Percentiles rank a stretch among this genome's conserved stretches.
phyloP scores from a whole-genome alignment of 2,797 vertebrate species.

The Acipenser ruthenus region DNA sequence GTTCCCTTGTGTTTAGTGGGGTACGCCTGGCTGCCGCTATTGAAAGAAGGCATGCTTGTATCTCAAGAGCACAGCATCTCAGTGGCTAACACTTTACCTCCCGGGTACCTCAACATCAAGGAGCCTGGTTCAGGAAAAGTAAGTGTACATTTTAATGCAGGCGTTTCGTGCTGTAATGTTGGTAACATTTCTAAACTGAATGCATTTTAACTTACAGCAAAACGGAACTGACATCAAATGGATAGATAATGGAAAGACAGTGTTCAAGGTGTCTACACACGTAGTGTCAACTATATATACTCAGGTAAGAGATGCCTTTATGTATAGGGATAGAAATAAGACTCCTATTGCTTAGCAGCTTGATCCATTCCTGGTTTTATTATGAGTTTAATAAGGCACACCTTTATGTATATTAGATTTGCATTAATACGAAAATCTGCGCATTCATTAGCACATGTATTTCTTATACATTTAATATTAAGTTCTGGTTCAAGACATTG shows the following conservation, averaged over 20 bases:
- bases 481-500: too few species aligned
- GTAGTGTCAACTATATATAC: constrained; percentile 92
- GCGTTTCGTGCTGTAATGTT: background rate
- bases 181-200: background rate
- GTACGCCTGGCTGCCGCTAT: constrained; percentile 86
- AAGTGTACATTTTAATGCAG: constrained; percentile 17
- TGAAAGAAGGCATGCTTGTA: constrained; percentile 77
- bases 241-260: constrained; percentile 87
- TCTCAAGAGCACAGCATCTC: constrained; percentile 85
- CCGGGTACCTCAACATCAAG: constrained; percentile 78
- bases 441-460: too few species aligned
- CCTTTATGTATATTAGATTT: too few species aligned
- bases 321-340: too few species aligned
- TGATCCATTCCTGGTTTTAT: too few species aligned
- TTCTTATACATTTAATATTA: too few species aligned
- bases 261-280: constrained; percentile 84
- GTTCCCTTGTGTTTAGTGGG: constrained; percentile 64
- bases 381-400: too few species aligned
- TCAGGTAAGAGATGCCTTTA: constrained; percentile 65
- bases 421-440: too few species aligned
- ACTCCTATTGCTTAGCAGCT: too few species aligned
- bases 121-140: constrained; percentile 81
- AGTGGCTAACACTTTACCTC: constrained; percentile 76
- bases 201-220: constrained; percentile 42
- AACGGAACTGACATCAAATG: constrained; percentile 81